Percentiles rank a stretch among this genome's conserved stretches.
Conservation (phyloP, 2,113 vertebrate genomes). For the Muntiacus muntjak region DNA sequence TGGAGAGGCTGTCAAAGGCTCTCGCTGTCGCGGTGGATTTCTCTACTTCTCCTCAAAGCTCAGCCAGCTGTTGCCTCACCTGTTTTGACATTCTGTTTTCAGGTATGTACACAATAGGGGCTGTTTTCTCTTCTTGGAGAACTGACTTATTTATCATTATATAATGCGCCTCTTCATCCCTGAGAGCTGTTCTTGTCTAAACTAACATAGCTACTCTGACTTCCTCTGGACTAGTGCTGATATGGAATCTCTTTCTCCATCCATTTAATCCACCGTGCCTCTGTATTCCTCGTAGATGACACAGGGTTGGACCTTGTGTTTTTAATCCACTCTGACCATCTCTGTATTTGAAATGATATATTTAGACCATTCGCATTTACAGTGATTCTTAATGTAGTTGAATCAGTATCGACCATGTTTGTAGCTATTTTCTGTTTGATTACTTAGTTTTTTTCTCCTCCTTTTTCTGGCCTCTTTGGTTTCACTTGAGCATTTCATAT, state of each 20-base stretch:
- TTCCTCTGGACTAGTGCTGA: background rate
- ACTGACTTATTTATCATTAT: background rate
- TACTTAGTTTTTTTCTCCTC: rapidly evolving
- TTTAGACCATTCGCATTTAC: background rate
- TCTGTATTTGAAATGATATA: background rate
- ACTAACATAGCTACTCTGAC: background rate
- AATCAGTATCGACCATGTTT: no score
- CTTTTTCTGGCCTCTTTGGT: background rate
- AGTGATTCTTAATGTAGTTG: background rate
- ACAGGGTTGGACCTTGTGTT: rapidly evolving
- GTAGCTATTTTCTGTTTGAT: background rate
- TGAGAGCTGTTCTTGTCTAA: no score
- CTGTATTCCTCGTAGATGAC: background rate
- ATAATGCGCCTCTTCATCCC: background rate
- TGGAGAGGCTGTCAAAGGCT: background rate
- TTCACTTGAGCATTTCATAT: background rate
- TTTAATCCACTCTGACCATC: background rate
- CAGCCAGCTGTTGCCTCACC: background rate
- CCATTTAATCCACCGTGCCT: background rate
- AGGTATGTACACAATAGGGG: rapidly evolving
- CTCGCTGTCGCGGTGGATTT: rapidly evolving
- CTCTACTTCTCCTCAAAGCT: background rate
- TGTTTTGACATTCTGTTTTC: background rate
- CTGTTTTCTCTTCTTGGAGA: no score
- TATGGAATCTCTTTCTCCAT: rapidly evolving